Percentiles rank a stretch among this genome's conserved stretches.
Evolutionary conservation across 2,113 vertebrate genomes (phyloP).

Genomic region (Cheirogaleus medius): DNA sequence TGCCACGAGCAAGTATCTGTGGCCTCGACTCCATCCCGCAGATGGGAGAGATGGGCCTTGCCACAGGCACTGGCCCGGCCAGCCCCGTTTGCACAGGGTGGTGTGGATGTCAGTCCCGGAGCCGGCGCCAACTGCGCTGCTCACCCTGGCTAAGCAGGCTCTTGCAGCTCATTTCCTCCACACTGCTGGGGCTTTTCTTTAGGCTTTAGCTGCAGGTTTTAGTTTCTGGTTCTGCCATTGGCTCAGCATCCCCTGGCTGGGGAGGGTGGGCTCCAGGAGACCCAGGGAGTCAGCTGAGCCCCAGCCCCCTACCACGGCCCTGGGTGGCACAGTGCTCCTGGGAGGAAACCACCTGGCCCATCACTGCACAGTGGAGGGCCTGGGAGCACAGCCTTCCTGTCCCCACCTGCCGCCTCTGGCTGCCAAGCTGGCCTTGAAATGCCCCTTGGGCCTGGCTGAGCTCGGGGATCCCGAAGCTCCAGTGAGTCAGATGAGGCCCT

Average conservation of each 20-base stretch:
- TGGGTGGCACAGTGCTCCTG: background rate
- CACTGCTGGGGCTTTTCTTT: background rate
- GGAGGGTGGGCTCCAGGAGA: background rate
- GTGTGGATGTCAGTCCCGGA: background rate
- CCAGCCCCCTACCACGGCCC: background rate
- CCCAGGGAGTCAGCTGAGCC: background rate
- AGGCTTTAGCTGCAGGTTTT: background rate
- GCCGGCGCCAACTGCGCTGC: too few relatives aligned
- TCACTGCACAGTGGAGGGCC: background rate
- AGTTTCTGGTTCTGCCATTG: background rate
- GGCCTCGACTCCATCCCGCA: background rate
- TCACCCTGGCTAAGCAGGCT: rapidly evolving
- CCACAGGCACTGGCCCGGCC: background rate
- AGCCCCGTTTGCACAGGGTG: rapidly evolving
- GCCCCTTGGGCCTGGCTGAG: background rate
- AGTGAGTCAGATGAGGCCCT: background rate
- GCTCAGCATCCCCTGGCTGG: background rate
- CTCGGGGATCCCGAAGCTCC: background rate
- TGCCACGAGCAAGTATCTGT: too few relatives aligned
- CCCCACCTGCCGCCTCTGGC: background rate
- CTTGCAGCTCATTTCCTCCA: background rate
- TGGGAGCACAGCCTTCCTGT: background rate
- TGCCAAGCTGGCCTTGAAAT: background rate
- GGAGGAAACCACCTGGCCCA: background rate
- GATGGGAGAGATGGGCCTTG: background rate